Percentiles rank a stretch among this genome's conserved stretches.
These are phyloP conservation scores for Phalloptychus januarius DNA, from an alignment of 2,797 vertebrate species.

Conservation along the genomic window DNA sequence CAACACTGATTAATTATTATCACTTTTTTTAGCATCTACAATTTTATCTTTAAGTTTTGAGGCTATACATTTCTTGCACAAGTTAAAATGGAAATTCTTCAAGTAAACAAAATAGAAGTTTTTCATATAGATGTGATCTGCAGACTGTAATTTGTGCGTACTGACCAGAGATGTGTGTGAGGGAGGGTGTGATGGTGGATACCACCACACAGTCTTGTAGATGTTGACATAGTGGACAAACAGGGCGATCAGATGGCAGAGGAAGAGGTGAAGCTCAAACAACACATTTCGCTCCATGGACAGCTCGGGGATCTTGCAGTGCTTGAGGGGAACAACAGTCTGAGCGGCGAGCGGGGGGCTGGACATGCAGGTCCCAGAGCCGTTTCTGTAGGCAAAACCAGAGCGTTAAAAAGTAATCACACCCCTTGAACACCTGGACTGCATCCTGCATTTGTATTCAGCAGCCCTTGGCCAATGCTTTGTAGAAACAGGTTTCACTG, in stretches of 20 bases:
- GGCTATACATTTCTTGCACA: not conserved
- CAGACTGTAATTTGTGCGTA: not conserved
- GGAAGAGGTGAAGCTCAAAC: conserved; percentile 96
- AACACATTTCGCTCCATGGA: conserved; percentile 90
- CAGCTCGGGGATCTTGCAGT: conserved; percentile 96
- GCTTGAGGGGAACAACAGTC: conserved; percentile 93
- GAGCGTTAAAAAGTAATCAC: not conserved
- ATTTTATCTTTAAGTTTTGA: not conserved
- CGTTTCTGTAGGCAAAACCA: conserved; percentile 81
- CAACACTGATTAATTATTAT: not conserved
- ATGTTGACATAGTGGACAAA: conserved; percentile 99
- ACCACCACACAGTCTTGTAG: conserved; percentile 99
- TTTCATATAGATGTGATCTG: not conserved
- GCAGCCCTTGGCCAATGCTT: not conserved
- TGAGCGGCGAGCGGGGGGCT: conserved; percentile 95
- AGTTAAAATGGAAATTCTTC: not conserved
- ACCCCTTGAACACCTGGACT: not conserved
- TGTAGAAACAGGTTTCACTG: not conserved
- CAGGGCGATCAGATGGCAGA: conserved; percentile 95
- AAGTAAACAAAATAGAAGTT: not conserved
- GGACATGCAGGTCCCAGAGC: conserved; percentile 91
- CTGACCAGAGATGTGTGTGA: conserved; percentile 97
- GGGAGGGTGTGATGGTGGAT: conserved; percentile 93
- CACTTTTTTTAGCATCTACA: no score
- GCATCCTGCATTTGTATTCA: not conserved